These are phyloP conservation scores for Tachuris rubrigastra DNA, from an alignment of 2,113 vertebrate species.

Conservation along the genomic window DNA sequence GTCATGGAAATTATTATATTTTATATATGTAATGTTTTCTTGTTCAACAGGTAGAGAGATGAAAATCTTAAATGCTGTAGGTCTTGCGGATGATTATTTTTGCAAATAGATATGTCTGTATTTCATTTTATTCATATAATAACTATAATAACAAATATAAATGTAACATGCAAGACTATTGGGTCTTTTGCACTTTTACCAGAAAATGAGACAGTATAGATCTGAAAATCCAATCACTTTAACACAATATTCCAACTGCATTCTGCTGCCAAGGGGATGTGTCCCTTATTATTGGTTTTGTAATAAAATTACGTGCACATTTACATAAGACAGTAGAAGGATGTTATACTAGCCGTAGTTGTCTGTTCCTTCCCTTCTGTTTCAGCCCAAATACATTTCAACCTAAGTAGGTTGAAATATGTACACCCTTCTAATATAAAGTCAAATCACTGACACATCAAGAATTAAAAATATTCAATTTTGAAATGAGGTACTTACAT, in stretches of 20 bases:
- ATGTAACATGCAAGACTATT: background rate
- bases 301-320: background rate
- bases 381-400: background rate
- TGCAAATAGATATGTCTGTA: background rate
- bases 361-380: background rate
- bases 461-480: background rate
- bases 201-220: background rate
- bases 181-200: background rate
- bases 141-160: background rate
- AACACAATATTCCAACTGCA: background rate
- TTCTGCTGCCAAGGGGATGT: background rate
- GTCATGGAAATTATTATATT: background rate
- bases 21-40: background rate
- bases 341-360: background rate
- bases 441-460: background rate
- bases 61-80: background rate
- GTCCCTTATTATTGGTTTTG: background rate
- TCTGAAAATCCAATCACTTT: background rate
- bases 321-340: background rate
- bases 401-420: background rate
- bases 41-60: background rate
- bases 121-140: background rate
- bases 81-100: background rate
- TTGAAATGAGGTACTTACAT: accelerated
- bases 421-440: background rate